Evolutionary conservation across 2,113 vertebrate genomes (phyloP), one percentile per base, ranked within the genome.

Genomic region (Pollimyrus isidori): DNA sequence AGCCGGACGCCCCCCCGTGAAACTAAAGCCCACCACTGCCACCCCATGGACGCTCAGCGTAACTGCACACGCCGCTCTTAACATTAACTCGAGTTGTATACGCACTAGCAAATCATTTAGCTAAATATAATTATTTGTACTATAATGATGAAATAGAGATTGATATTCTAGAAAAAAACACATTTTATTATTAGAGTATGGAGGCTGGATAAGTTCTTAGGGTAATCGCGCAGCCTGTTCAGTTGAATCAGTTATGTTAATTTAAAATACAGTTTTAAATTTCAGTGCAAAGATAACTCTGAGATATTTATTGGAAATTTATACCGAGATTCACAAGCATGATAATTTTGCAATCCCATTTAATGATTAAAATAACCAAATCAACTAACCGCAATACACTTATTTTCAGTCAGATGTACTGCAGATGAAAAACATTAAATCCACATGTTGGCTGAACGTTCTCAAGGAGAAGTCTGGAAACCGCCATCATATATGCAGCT

Each of bases 1-100:
- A 0, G 89, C 39, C 58, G 48, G 49, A 11, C 13, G 2, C 0
- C 39, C 49, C 48, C 82, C 84, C 46, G 69, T 23, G 4, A 26
- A 65, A 15, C 0, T 3, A 1, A 0, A 7, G 86, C 91, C 91
- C 90, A 89, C n/a, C 90, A 90, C 1, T 82, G 92, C 92, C 91
- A 92, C 92, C 94, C 90, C 42, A 50, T 87, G 94, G 92, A 52
- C 46, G n/a, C 0, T n/a, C 3, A 0, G 73, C 7, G 7, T 6
- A 87, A 53, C 50, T 23, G 83, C 92, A 52, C 2, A 91, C 88
- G 93, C 91, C 88, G 89, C 87, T n/a, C 88, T 90, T 84, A 48
- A 23, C 90, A 90, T 87, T 52, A 87, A 49, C 76, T 80, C 89
- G 92, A 90, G 92, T 94, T 94, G 94, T 94, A 94, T 95, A 94